A percentile compares a stretch with the other conserved stretches of the same genome.
Conservation (phyloP, 2,797 vertebrate species). For the Anas capensis region DNA sequence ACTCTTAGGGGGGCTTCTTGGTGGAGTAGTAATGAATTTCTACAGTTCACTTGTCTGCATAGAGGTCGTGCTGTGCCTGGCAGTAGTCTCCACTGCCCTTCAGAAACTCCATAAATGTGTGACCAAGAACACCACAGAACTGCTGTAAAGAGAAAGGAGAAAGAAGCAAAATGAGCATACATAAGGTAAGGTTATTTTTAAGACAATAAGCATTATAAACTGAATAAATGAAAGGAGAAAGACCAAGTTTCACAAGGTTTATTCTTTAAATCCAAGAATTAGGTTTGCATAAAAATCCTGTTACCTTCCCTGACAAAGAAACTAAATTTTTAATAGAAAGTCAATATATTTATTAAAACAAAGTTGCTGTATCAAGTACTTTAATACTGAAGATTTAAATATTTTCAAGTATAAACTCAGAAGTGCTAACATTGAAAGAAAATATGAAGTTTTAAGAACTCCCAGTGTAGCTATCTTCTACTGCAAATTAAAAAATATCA, state of each 20-base stretch:
- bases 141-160: slow-evolving; percentile 85
- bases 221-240: background rate
- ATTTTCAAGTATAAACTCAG: background rate
- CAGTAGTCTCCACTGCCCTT: slow-evolving; percentile 99
- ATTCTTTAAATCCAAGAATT: background rate
- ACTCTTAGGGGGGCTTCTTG: slow-evolving; percentile 88
- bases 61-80: slow-evolving; percentile 99
- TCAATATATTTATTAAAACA: background rate
- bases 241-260: background rate
- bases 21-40: slow-evolving; percentile 87
- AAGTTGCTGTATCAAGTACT: background rate
- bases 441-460: background rate
- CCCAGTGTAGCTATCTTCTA: background rate
- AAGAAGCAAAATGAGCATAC: background rate
- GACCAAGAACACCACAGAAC: slow-evolving; percentile 99
- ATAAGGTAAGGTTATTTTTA: background rate
- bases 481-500: background rate
- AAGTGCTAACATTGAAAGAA: background rate
- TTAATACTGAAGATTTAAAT: background rate
- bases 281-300: background rate
- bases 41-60: slow-evolving; percentile 99
- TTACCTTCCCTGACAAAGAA: background rate
- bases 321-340: background rate
- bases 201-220: background rate
- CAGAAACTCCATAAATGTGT: slow-evolving; percentile 99